Conservation (phyloP, 2,797 vertebrate species). For the Helarctos malayanus region DNA sequence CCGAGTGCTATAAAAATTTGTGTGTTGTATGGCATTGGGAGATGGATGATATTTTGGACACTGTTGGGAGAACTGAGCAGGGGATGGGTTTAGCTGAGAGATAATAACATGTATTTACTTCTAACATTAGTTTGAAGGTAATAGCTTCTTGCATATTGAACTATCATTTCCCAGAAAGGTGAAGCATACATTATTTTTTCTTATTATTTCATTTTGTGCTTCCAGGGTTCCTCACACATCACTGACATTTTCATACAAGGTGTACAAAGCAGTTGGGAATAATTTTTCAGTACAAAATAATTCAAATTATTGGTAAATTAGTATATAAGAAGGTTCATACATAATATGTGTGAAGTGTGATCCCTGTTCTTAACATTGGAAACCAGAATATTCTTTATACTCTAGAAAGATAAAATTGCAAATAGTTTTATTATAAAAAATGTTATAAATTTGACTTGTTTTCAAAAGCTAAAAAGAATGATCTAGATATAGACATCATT, state of each 20-base stretch:
- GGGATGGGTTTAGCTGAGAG: background rate
- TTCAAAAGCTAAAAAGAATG: background rate
- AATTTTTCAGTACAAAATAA: slow-evolving; percentile 2
- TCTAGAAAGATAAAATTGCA: background rate
- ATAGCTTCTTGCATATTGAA: background rate
- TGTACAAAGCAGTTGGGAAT: background rate
- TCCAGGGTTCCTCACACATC: background rate
- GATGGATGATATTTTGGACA: background rate
- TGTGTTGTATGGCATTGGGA: background rate
- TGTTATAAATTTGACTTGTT: background rate
- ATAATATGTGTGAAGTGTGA: background rate
- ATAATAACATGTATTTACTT: background rate
- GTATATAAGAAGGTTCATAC: background rate
- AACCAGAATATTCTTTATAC: background rate
- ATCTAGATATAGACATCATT: background rate
- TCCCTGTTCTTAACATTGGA: background rate
- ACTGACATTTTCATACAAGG: background rate
- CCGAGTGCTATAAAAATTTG: background rate
- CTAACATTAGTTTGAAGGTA: background rate
- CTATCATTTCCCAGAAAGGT: background rate
- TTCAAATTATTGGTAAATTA: background rate
- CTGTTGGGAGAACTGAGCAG: background rate
- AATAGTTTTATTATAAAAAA: background rate
- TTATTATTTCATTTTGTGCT: background rate
- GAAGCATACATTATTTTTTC: background rate